phyloP scores from a whole-genome alignment of 2,113 vertebrate genomes.

The Psophia crepitans region DNA sequence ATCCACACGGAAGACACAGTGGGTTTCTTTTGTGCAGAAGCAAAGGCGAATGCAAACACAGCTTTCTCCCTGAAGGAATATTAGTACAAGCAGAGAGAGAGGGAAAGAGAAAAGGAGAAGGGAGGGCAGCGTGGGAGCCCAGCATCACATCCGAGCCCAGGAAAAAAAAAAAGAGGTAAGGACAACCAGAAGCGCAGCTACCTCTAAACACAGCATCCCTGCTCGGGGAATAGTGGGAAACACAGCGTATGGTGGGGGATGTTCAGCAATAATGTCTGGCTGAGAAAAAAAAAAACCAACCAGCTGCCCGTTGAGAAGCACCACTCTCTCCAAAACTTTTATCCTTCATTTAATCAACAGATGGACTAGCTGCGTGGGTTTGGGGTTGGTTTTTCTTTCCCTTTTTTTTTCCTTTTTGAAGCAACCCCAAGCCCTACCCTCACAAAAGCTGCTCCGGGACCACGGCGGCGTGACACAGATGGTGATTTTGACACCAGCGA shows the following conservation, averaged over 20 bases:
- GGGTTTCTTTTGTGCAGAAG: conserved; percentile 58
- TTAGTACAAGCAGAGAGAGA: conserved; percentile 2
- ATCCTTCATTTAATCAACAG: conserved; percentile 76
- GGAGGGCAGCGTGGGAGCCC: background rate
- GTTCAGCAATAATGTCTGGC: background rate
- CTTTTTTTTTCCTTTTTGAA: too few species aligned
- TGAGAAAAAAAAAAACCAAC: background rate
- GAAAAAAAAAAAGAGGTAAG: background rate
- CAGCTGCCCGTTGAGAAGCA: conserved; percentile 25
- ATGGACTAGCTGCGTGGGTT: conserved; percentile 63
- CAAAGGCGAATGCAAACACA: conserved; percentile 41
- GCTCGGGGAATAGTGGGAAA: background rate
- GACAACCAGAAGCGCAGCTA: background rate
- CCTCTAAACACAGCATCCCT: background rate
- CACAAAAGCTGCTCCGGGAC: conserved; percentile 4
- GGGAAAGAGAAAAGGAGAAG: background rate
- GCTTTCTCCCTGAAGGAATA: conserved; percentile 50
- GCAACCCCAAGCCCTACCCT: conserved; percentile 31
- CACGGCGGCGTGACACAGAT: background rate
- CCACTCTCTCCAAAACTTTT: conserved; percentile 64
- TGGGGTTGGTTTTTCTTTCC: background rate
- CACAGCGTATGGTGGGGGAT: background rate
- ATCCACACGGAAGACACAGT: conserved; percentile 52
- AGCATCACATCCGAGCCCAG: background rate
- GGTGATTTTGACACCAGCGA: background rate